phyloP scores from a whole-genome alignment of 2,113 vertebrate species.

The Scortum barcoo region DNA sequence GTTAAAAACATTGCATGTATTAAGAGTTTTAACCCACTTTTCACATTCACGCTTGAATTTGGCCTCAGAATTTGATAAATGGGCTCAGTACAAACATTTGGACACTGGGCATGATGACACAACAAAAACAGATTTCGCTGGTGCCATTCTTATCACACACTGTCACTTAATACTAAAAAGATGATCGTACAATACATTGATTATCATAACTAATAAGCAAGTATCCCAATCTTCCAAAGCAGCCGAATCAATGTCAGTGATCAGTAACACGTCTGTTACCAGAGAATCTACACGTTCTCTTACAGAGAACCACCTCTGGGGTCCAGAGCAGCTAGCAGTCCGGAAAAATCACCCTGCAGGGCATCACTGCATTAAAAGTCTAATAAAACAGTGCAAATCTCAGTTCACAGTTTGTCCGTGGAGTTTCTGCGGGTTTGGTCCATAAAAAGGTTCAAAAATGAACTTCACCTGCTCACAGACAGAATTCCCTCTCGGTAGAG shows the following conservation, averaged over 20 bases:
- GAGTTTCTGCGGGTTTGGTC: constrained; percentile 33
- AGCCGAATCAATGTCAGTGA: neutral
- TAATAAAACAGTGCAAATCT: constrained; percentile 29
- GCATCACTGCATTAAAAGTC: constrained; percentile 24
- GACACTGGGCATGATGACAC: neutral
- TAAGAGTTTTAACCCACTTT: neutral
- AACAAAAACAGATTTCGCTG: constrained; percentile 9
- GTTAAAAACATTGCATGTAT: constrained; percentile 23
- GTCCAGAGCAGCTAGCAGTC: constrained; percentile 3
- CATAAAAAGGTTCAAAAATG: constrained; percentile 26
- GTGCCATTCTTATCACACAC: constrained; percentile 28
- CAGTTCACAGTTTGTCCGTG: constrained; percentile 4
- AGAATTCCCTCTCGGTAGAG: neutral
- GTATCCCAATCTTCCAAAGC: neutral
- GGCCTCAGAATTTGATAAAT: constrained; percentile 8
- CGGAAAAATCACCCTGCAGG: constrained; percentile 16
- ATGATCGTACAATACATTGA: neutral
- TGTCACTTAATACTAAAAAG: neutral
- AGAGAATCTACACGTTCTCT: neutral
- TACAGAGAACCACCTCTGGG: constrained; percentile 5
- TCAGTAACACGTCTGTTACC: constrained; percentile 2
- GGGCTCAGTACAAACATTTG: neutral
- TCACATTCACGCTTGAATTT: constrained; percentile 9
- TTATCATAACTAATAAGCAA: neutral
- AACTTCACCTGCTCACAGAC: neutral